Evolutionary conservation across 2,888 invertebrate genomes (phyloP), one percentile per base, ranked within the genome.

Genomic region (Caenorhabditis japonica): DNA sequence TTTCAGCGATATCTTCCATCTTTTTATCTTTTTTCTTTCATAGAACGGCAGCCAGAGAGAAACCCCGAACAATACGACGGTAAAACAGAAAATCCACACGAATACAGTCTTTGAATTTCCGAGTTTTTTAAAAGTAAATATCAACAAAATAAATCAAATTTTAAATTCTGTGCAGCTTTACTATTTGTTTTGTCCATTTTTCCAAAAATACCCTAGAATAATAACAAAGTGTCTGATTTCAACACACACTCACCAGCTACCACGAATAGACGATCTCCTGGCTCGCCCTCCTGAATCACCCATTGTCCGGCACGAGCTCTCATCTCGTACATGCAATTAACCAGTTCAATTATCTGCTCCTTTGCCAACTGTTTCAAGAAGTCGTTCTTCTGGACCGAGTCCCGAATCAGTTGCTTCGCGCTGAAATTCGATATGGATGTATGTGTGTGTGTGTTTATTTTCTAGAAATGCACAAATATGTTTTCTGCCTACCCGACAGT

Each of bases 191-290:
- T n/a, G n/a, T n/a, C n/a, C n/a, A n/a, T n/a, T n/a, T n/a, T n/a
- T n/a, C n/a, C n/a, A n/a, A n/a, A n/a, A n/a, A n/a, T n/a, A n/a
- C n/a, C n/a, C n/a, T n/a, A n/a, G n/a, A n/a, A n/a, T n/a, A n/a
- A n/a, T n/a, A n/a, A n/a, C n/a, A n/a, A n/a, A 23, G n/a, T 44
- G 4, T 44, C 4, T 23, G 15, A 19, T 4, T 5, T 49, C 17
- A 25, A 7, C 10, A 10, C 7, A 15, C 34, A 39, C 59, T 33
- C n/a, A 83, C 83, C 83, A n/a, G 85, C 84, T 13, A 86, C 82
- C 8, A 86, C 86, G 59, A 86, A 95, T 59, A 95, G 91, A 87
- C 94, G 93, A 58, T 93, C 93, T 19, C 95, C 92, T 84, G 88
- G 83, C 61, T 90, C 89, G 7, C 89, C 90, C 75, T 90, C 90